Conservation (phyloP, 1,140 invertebrate species). For the Pogonomyrmex barbatus region DNA sequence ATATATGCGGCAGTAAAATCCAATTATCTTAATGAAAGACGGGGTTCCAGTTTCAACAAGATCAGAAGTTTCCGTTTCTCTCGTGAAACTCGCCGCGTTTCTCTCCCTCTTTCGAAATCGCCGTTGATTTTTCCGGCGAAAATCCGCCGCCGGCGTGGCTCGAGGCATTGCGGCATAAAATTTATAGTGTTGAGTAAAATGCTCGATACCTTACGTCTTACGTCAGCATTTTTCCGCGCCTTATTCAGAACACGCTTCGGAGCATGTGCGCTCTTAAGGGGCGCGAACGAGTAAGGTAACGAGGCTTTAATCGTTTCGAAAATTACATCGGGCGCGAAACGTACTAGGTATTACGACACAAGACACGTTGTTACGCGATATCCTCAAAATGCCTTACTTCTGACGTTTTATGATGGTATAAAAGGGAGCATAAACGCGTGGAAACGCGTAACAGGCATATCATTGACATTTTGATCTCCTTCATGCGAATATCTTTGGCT, state of each 20-base stretch:
- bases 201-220: conserved; percentile 46
- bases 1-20: not conserved
- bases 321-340: conserved; percentile 61
- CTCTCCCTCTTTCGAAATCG: not conserved
- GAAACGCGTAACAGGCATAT: conserved; percentile 46
- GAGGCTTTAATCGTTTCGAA: conserved; percentile 71
- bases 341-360: conserved; percentile 32
- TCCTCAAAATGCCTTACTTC: conserved; percentile 31
- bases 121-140: not conserved
- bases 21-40: conserved; percentile 27
- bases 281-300: conserved; percentile 14
- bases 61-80: not conserved
- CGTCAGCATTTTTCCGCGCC: conserved; percentile 12
- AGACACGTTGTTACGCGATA: conserved; percentile 22
- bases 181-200: conserved; percentile 47
- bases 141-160: conserved; percentile 22
- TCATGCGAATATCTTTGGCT: conserved; percentile 55
- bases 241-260: conserved; percentile 53
- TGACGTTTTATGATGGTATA: not conserved
- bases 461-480: conserved; percentile 46
- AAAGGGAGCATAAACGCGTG: conserved; percentile 51
- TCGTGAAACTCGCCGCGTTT: conserved; percentile 19
- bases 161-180: not conserved
- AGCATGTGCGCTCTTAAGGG: not conserved
- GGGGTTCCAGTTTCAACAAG: not conserved